Evolutionary conservation across 2,113 vertebrate genomes (phyloP).

Genomic region (Ammospiza nelsoni): DNA sequence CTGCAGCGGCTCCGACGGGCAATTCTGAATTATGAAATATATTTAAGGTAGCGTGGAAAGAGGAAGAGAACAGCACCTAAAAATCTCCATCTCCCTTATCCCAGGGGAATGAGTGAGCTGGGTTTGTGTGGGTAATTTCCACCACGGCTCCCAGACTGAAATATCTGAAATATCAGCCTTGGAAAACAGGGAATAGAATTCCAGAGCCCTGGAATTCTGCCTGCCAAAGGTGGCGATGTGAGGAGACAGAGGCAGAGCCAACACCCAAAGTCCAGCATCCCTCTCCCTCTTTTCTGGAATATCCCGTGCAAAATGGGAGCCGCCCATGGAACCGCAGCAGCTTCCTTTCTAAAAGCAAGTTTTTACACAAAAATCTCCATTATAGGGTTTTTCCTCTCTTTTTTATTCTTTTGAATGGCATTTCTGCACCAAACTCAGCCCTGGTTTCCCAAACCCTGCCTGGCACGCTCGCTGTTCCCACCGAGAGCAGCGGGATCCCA

Average conservation of each 20-base stretch:
- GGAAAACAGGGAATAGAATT: background rate
- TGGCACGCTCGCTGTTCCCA: no score
- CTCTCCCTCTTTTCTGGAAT: background rate
- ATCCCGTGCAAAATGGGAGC: rapidly evolving
- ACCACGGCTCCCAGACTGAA: background rate
- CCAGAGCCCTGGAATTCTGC: background rate
- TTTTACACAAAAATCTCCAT: background rate
- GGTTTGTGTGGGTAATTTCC: background rate
- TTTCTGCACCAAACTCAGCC: background rate
- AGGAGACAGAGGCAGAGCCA: background rate
- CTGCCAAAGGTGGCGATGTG: background rate
- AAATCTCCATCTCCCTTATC: background rate
- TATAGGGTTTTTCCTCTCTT: rapidly evolving
- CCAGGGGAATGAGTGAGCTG: rapidly evolving
- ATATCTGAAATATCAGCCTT: rapidly evolving
- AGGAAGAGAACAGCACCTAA: background rate
- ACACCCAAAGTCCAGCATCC: background rate
- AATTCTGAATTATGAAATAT: background rate
- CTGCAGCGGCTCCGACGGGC: background rate
- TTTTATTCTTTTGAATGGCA: background rate
- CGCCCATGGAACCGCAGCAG: rapidly evolving
- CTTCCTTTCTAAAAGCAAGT: background rate
- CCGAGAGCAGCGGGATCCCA: background rate
- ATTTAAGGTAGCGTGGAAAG: background rate
- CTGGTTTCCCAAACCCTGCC: background rate